Conservation (phyloP, 1,140 invertebrate genomes). For the Agrypnia vestita region DNA sequence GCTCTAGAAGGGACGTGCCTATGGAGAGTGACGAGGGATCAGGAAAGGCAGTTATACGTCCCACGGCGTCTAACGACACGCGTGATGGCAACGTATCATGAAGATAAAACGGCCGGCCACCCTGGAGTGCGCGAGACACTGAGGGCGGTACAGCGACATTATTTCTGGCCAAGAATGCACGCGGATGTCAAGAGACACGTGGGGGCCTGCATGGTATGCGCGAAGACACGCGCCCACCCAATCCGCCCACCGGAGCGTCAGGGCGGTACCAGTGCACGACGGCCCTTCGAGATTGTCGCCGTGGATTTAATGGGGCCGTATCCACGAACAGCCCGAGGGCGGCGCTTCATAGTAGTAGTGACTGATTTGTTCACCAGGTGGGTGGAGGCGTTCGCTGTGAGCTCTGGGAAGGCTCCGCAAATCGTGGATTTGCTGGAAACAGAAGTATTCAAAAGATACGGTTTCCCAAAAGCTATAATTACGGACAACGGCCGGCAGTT, state of each 20-base stretch:
- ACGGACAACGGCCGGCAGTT: constrained; percentile 34
- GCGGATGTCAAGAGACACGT: background rate
- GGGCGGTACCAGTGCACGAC: background rate
- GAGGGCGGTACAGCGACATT: background rate
- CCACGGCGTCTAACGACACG: background rate
- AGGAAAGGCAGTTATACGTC: background rate
- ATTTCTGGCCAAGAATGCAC: background rate
- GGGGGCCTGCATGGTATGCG: background rate
- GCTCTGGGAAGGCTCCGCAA: background rate
- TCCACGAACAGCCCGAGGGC: background rate
- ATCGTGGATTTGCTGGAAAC: background rate
- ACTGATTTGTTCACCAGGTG: constrained; percentile 29
- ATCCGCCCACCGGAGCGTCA: background rate
- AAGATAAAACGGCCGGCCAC: background rate
- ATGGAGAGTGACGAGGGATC: background rate
- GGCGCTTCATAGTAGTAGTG: constrained; percentile 16
- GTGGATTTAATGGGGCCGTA: constrained; percentile 29
- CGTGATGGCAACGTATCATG: background rate
- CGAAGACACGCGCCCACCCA: background rate
- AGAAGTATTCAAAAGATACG: constrained; percentile 12
- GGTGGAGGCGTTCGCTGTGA: constrained; percentile 34
- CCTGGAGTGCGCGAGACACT: background rate
- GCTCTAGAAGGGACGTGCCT: background rate
- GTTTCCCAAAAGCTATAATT: background rate
- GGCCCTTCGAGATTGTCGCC: background rate